A percentile compares a stretch with the other conserved stretches of the same genome.
Evolutionary conservation across 2,113 vertebrate genomes (phyloP).

Genomic region (Aptenodytes forsteri): DNA sequence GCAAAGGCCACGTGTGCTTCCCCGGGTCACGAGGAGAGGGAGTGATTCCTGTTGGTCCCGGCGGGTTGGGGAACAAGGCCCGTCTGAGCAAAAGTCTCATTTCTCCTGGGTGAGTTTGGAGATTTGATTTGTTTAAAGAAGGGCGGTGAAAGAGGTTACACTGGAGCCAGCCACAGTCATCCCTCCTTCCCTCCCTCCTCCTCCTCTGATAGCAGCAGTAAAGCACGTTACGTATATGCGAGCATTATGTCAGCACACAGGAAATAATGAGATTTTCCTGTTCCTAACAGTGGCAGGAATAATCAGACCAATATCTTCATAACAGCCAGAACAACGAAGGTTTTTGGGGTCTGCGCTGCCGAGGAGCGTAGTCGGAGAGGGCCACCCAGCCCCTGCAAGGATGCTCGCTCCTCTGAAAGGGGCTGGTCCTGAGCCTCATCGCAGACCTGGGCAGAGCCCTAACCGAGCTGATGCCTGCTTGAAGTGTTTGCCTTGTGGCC

Average conservation of each 20-base stretch:
- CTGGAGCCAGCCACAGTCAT: background rate
- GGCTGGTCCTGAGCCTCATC: background rate
- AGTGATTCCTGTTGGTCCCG: background rate
- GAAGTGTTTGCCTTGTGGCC: background rate
- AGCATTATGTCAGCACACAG: fast-evolving
- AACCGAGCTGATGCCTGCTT: background rate
- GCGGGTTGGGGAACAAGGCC: fast-evolving
- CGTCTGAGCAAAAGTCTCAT: background rate
- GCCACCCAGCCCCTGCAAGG: background rate
- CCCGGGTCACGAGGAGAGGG: background rate
- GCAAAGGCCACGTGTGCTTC: background rate
- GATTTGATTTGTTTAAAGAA: background rate
- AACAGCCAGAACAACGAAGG: background rate
- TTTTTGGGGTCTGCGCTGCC: background rate
- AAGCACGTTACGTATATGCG: fast-evolving
- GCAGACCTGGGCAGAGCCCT: background rate
- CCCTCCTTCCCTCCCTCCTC: background rate
- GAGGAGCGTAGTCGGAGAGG: fast-evolving
- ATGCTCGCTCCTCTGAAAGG: background rate
- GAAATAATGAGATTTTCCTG: background rate
- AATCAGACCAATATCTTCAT: background rate
- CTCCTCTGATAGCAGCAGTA: background rate
- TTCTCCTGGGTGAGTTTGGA: background rate
- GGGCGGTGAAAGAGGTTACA: background rate
- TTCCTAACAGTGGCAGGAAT: background rate